These are phyloP conservation scores for Eristalis intricaria DNA, from an alignment of 2,888 invertebrate species.

Conservation along the genomic window DNA sequence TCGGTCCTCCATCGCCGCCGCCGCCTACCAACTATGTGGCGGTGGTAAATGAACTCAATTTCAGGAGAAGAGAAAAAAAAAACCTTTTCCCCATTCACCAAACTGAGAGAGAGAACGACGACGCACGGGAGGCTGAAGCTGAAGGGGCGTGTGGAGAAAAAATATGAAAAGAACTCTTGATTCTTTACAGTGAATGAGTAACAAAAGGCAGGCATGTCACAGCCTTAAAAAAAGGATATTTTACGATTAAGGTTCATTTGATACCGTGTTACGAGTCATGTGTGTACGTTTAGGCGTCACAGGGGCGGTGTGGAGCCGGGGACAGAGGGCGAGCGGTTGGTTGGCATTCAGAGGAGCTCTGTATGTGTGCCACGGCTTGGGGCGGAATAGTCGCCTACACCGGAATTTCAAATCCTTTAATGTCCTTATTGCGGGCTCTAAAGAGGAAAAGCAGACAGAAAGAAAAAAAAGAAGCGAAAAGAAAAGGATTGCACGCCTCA, in stretches of 20 bases:
- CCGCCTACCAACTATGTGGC: neutral
- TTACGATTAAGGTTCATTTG: slow-evolving; percentile 63
- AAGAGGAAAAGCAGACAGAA: slow-evolving; percentile 9
- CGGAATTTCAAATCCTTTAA: slow-evolving; percentile 62
- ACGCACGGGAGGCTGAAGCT: neutral
- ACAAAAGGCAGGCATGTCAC: slow-evolving; percentile 60
- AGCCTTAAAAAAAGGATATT: slow-evolving; percentile 58
- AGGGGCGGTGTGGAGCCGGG: neutral
- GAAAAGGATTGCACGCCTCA: slow-evolving; percentile 14
- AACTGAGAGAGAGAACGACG: neutral
- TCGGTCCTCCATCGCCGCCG: too few species aligned
- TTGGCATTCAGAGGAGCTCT: slow-evolving; percentile 3
- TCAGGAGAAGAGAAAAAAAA: slow-evolving; percentile 23
- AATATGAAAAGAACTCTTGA: slow-evolving; percentile 60
- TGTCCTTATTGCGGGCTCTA: slow-evolving; percentile 53
- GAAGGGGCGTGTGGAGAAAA: neutral
- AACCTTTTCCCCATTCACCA: slow-evolving; percentile 51
- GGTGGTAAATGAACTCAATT: slow-evolving; percentile 48
- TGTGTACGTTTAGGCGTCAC: slow-evolving; percentile 19
- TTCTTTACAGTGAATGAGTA: slow-evolving; percentile 62
- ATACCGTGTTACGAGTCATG: slow-evolving; percentile 52
- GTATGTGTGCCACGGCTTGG: slow-evolving; percentile 31
- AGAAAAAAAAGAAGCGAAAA: neutral
- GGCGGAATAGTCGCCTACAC: slow-evolving; percentile 46
- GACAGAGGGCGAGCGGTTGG: neutral